phyloP scores from a whole-genome alignment of 1,140 invertebrate genomes.

The Caenorhabditis brenneri region DNA sequence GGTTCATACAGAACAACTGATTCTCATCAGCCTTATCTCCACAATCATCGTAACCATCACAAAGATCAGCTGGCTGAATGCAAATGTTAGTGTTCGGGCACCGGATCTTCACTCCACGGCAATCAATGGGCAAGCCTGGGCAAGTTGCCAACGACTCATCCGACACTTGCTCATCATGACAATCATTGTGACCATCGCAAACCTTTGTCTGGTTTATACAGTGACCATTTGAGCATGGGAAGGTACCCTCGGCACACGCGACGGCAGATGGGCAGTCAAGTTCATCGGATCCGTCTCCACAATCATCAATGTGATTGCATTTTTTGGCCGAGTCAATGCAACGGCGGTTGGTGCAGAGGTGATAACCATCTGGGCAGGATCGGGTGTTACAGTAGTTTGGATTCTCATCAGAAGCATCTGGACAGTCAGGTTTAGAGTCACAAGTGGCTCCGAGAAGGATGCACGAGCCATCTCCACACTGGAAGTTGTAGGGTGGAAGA shows the following conservation, averaged over 20 bases:
- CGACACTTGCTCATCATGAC: slow-evolving; percentile 68
- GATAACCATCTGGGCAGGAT: slow-evolving; percentile 66
- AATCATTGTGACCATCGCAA: slow-evolving; percentile 71
- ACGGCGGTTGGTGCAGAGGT: slow-evolving; percentile 86
- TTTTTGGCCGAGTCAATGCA: slow-evolving; percentile 71
- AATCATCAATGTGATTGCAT: slow-evolving; percentile 83
- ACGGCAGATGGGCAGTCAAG: slow-evolving; percentile 78
- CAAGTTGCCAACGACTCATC: slow-evolving; percentile 66
- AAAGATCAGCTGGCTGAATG: slow-evolving; percentile 68
- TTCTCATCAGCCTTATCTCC: slow-evolving; percentile 67
- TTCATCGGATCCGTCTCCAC: slow-evolving; percentile 88
- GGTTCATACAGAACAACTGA: slow-evolving; percentile 68
- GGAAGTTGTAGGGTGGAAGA: slow-evolving; percentile 70
- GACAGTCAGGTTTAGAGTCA: slow-evolving; percentile 85
- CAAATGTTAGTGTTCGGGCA: slow-evolving; percentile 71
- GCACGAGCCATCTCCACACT: slow-evolving; percentile 76
- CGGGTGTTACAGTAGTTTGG: slow-evolving; percentile 80
- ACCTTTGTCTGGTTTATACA: slow-evolving; percentile 70
- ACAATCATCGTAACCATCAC: slow-evolving; percentile 68
- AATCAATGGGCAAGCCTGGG: slow-evolving; percentile 70
- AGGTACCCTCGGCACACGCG: slow-evolving; percentile 85
- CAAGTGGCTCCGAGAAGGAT: slow-evolving; percentile 61
- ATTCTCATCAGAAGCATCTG: slow-evolving; percentile 90
- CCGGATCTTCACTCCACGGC: slow-evolving; percentile 66
- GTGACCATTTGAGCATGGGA: slow-evolving; percentile 87